Percentiles rank a stretch among this genome's conserved stretches.
These are phyloP conservation scores for Hoplostethus atlanticus DNA, from an alignment of 2,797 vertebrate genomes.

Conservation along the genomic window DNA sequence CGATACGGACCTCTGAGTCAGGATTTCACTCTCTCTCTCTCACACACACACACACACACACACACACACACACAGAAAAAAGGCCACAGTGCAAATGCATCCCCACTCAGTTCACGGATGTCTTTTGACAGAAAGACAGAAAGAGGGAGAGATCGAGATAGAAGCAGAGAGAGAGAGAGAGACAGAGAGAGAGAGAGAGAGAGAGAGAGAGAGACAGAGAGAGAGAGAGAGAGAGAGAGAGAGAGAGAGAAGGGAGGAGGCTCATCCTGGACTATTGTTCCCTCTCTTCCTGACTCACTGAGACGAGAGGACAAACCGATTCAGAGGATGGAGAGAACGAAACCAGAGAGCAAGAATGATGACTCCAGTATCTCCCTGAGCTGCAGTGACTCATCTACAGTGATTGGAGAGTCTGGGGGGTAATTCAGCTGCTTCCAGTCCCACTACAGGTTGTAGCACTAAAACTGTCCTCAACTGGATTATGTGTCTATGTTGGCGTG, in stretches of 20 bases:
- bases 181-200: not conserved
- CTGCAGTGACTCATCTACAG: too few relatives aligned
- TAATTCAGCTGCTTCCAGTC: too few relatives aligned
- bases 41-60: not conserved
- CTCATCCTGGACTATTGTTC: too few relatives aligned
- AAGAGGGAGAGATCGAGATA: not conserved
- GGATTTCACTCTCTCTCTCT: not conserved
- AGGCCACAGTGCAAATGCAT: not conserved
- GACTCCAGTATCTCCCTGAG: too few relatives aligned
- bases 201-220: not conserved
- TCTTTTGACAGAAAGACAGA: not conserved
- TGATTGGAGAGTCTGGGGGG: too few relatives aligned
- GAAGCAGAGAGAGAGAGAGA: not conserved
- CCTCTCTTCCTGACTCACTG: too few relatives aligned
- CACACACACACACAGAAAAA: not conserved
- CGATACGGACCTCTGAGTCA: constrained; percentile 24
- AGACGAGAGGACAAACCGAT: too few relatives aligned
- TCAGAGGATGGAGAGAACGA: too few relatives aligned
- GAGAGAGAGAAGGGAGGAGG: not conserved
- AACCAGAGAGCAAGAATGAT: too few relatives aligned
- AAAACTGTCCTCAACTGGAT: too few relatives aligned
- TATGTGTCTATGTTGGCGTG: too few relatives aligned
- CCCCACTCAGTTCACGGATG: not conserved
- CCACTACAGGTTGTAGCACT: too few relatives aligned
- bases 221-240: not conserved